Conservation (phyloP, 2,888 invertebrate species). For the Steromphala cineraria region DNA sequence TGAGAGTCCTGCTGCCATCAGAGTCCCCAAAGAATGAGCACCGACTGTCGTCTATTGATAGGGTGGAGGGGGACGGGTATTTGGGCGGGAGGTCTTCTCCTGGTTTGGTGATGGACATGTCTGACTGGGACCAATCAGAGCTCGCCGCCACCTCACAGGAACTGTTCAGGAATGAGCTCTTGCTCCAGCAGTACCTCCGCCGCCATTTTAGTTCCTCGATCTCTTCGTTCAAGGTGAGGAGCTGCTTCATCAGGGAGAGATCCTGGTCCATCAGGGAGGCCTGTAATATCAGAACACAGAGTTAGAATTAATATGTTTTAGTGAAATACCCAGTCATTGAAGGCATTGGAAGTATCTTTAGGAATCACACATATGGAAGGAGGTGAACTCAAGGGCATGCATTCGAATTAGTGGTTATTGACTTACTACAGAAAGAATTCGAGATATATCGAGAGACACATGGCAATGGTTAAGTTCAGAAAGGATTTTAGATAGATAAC, state of each 20-base stretch:
- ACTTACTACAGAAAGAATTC: too few relatives aligned
- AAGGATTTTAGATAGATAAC: too few relatives aligned
- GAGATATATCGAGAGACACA: too few relatives aligned
- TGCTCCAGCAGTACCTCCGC: conserved; percentile 52
- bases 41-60: neutral
- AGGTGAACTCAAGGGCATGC: too few relatives aligned
- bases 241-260: conserved; percentile 68
- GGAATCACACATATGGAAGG: too few relatives aligned
- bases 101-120: conserved; percentile 60
- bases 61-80: conserved; percentile 17
- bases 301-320: too few relatives aligned
- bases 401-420: too few relatives aligned
- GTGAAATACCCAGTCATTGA: too few relatives aligned
- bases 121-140: conserved; percentile 60
- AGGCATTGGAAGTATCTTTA: too few relatives aligned
- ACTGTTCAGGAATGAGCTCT: conserved; percentile 53
- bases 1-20: neutral
- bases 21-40: neutral
- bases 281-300: conserved; percentile 54
- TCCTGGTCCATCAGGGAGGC: conserved; percentile 71
- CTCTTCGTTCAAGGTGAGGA: conserved; percentile 70
- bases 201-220: conserved; percentile 72
- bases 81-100: conserved; percentile 44
- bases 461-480: too few relatives aligned
- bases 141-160: conserved; percentile 50